Base-by-base conservation (phyloP, 2,113 vertebrate species). In the Pelobates fuscus region DNA sequence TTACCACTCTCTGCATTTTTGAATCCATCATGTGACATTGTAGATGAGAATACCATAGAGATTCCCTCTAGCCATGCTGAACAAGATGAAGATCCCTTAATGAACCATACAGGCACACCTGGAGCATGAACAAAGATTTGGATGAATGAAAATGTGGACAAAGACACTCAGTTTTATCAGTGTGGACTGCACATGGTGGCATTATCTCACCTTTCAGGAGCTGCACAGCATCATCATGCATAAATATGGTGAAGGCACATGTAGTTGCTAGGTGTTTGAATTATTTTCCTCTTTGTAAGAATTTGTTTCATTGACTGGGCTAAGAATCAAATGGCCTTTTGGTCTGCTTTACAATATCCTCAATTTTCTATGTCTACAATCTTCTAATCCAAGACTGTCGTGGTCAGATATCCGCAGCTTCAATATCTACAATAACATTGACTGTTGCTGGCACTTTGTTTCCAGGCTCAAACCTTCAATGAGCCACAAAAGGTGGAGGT, bases 1-100 rank as follows among this genome's bases (percentile, higher is more conserved):
- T 84, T 99, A 78, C 95, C 95, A 0, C 87, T 97, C 59, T 95
- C 97, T 0, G 95, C 97, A 0, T 99, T 98, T 83, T 87, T 83
- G 80, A 99, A 99, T 78, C 92, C 94, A 6, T 85, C 91, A 49
- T 99, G 96, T 0, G 97, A 98, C 88, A 86, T 96, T 0, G 80
- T 95, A 15, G 97, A 99, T 0, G 97, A 98, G 86, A 96, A 91
- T 83, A 92, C 92, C 5, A 78, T 98, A 0, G 93, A 92, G 8
- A 90, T 96, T 61, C 85, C 86, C 26, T 86, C 86, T 82, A 89
- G 84, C 81, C 90, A 86, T 67, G 52, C 1, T 0, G 30, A 44
- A 1, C 76, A 49, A 0, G 93, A 95, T 0, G 88, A 93, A 0
- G 88, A 90, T 20, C 94, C 94, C 0, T 94, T 98, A 8, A 94